Evolutionary conservation across 2,888 invertebrate species (phyloP).

Genomic region (Torymus texanus): DNA sequence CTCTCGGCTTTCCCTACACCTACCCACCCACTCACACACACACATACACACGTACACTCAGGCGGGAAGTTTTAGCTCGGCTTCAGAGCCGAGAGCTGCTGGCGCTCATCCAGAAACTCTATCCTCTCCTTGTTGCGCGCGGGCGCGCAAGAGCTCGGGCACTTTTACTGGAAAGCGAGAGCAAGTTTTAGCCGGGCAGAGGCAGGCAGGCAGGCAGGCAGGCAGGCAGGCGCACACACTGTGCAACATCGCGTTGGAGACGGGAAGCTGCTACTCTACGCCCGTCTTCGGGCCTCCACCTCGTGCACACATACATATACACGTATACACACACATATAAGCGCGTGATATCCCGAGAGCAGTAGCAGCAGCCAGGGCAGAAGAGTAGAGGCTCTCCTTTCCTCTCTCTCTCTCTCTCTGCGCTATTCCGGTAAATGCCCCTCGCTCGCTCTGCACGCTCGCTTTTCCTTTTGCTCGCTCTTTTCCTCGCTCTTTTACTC

Average conservation of each 20-base stretch:
- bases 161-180: constrained; percentile 46
- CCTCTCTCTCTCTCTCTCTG: constrained; percentile 21
- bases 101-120: constrained; percentile 67
- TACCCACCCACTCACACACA: constrained; percentile 28
- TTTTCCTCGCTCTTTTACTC: constrained; percentile 42
- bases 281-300: constrained; percentile 1
- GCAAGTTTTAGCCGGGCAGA: constrained; percentile 46
- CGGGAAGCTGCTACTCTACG: constrained; percentile 29
- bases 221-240: constrained; percentile 8
- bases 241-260: constrained; percentile 39
- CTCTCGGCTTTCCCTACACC: constrained; percentile 38
- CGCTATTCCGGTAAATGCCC: constrained; percentile 53
- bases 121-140: constrained; percentile 2
- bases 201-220: neutral
- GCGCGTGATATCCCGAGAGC: constrained; percentile 18
- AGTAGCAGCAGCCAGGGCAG: too few relatives aligned
- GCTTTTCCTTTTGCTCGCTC: constrained; percentile 53
- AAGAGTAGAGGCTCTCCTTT: constrained; percentile 5
- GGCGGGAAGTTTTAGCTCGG: constrained; percentile 63
- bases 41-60: constrained; percentile 42
- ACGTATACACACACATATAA: neutral
- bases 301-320: constrained; percentile 8
- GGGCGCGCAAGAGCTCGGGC: neutral
- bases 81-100: constrained; percentile 50
- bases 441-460: neutral